These are phyloP conservation scores for Dioctria rufipes DNA, from an alignment of 2,888 invertebrate species.

Conservation along the genomic window DNA sequence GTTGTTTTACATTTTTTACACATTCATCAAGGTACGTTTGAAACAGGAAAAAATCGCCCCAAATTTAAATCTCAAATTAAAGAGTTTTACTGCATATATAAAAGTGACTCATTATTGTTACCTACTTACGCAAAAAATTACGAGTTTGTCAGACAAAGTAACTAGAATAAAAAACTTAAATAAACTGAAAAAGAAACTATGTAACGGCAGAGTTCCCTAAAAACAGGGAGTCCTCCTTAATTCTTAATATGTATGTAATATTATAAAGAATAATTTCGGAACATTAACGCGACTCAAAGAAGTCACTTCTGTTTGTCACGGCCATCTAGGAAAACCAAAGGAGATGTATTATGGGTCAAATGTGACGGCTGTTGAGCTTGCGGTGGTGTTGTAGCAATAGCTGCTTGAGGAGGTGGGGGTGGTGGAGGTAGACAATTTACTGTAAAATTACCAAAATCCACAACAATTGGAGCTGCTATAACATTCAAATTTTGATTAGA, in stretches of 20 bases:
- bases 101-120: not conserved
- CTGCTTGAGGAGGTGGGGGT: conserved; percentile 53
- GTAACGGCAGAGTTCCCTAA: not conserved
- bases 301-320: conserved; percentile 40
- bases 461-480: conserved; percentile 65
- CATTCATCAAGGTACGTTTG: not conserved
- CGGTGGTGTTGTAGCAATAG: conserved; percentile 47
- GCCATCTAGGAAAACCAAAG: not conserved
- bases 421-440: conserved; percentile 63
- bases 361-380: conserved; percentile 52
- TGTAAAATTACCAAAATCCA: conserved; percentile 66
- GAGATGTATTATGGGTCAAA: conserved; percentile 32
- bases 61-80: not conserved
- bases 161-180: not conserved
- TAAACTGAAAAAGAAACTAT: conserved; percentile 2
- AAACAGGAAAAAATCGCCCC: not conserved
- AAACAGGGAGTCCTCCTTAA: not conserved
- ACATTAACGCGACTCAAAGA: conserved; percentile 21
- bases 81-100: not conserved
- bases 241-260: not conserved
- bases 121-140: not conserved
- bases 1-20: not conserved
- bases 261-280: conserved; percentile 4
- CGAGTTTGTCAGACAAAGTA: not conserved
- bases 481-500: conserved; percentile 65